Evolutionary conservation across 2,888 invertebrate species (phyloP), one percentile per base, ranked within the genome.

Genomic region (Dryadula phaetusa): DNA sequence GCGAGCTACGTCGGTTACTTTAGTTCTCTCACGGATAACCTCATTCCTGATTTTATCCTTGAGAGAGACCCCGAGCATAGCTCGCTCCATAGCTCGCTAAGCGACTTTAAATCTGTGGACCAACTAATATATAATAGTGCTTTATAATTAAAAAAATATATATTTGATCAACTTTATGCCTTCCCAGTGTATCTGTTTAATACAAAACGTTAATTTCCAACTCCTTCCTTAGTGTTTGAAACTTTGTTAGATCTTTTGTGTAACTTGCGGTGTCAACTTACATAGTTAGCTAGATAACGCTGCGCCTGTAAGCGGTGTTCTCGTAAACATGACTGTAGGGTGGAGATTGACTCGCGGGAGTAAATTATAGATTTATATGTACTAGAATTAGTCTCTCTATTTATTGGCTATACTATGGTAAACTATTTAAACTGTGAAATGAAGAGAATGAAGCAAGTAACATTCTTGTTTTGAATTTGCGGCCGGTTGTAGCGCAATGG

Each of bases 201-300:
- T 49, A 64, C 34, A 60, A 60, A 67, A 64, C 53, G 64, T 44
- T 64, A 67, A 64, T 64, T 67, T 46, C 34, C 52, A 60, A 64
- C 67, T 67, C 37, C 37, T 34, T 49, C 67, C 28, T 78, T 76
- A 62, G 63, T 72, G 75, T 75, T 76, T 75, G 75, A 70, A 75
- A 82, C 79, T 79, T 82, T 79, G 74, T 61, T n/a, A 70, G 73
- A 78, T 76, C 81, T 83, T 82, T 83, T 83, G 82, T 84, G 75
- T 79, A 77, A 83, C 74, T 83, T 83, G 73, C 69, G 70, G 76
- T 75, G 75, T 75, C 66, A 74, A 75, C 77, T 77, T 76, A 74
- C 72, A 70, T 69, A 73, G 64, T 75, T 76, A 75, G 72, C 70
- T 70, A 61, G 54, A 70, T 67, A 62, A 64, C 64, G 62, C 42